Conservation (phyloP, 2,113 vertebrate species). For the Nycticorax nycticorax region DNA sequence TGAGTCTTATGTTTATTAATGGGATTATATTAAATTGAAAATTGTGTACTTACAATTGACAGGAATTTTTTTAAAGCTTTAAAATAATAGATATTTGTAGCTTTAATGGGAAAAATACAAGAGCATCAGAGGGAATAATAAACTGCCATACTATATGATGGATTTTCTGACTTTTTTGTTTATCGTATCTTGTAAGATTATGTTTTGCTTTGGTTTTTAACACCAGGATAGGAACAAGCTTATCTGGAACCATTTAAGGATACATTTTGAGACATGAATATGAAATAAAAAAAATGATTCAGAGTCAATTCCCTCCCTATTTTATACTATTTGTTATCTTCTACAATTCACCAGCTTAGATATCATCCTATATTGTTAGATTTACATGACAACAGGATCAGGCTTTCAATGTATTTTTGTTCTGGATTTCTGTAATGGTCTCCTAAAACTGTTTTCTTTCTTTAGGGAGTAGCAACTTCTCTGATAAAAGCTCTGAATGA, state of each 20-base stretch:
- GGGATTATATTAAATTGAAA: background rate
- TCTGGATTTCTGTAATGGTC: background rate
- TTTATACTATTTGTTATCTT: background rate
- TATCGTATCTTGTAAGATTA: background rate
- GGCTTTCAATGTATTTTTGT: background rate
- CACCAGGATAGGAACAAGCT: background rate
- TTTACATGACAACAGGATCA: background rate
- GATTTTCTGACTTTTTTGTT: background rate
- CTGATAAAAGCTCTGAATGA: slow-evolving; percentile 92
- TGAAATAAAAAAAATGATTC: background rate
- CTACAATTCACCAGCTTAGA: background rate
- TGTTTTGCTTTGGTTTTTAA: background rate
- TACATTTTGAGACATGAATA: background rate
- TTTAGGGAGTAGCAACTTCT: slow-evolving; percentile 83
- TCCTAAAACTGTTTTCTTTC: slow-evolving; percentile 1
- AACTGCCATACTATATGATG: background rate
- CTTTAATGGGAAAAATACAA: background rate
- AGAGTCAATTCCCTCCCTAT: background rate
- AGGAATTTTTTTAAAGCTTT: background rate
- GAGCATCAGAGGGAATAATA: background rate
- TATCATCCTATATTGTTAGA: background rate
- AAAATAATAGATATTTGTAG: background rate
- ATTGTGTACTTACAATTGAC: background rate
- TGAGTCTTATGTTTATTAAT: background rate
- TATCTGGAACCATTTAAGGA: background rate